These are phyloP conservation scores for Alethe castanea DNA, from an alignment of 2,113 vertebrate species.

Conservation along the genomic window DNA sequence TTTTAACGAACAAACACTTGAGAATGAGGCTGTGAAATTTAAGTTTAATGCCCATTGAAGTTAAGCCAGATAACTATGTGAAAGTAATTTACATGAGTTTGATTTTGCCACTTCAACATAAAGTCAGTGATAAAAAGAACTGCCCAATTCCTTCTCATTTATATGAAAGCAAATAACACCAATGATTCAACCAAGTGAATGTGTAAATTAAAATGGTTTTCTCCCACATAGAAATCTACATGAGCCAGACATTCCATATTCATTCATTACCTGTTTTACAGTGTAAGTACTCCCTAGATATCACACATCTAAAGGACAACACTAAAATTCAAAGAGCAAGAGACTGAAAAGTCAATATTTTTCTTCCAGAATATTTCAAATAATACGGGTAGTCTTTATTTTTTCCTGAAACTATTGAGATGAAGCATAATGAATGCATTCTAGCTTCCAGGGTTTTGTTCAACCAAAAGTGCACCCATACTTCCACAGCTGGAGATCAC, in stretches of 20 bases:
- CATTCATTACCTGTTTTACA: not conserved
- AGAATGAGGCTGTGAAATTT: not conserved
- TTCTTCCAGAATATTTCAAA: not conserved
- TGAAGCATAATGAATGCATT: not conserved
- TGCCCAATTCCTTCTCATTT: not conserved
- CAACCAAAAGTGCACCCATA: not conserved
- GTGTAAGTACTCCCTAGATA: not conserved
- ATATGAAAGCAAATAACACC: not conserved
- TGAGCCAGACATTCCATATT: not conserved
- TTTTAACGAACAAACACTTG: not conserved
- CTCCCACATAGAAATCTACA: slow-evolving; percentile 34
- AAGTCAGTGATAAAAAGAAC: not conserved
- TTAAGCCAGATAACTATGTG: not conserved
- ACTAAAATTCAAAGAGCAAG: not conserved
- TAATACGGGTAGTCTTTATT: not conserved
- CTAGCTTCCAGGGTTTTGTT: not conserved
- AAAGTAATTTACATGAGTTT: slow-evolving; percentile 8
- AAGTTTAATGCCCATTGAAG: not conserved
- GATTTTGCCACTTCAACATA: not conserved
- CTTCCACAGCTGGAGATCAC: not conserved
- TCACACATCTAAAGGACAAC: not conserved
- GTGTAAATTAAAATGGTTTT: slow-evolving; percentile 6
- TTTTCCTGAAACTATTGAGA: not conserved
- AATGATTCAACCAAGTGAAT: not conserved
- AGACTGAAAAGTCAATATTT: not conserved